Base-by-base conservation (phyloP, 2,797 vertebrate species). In the Lithobates pipiens region DNA sequence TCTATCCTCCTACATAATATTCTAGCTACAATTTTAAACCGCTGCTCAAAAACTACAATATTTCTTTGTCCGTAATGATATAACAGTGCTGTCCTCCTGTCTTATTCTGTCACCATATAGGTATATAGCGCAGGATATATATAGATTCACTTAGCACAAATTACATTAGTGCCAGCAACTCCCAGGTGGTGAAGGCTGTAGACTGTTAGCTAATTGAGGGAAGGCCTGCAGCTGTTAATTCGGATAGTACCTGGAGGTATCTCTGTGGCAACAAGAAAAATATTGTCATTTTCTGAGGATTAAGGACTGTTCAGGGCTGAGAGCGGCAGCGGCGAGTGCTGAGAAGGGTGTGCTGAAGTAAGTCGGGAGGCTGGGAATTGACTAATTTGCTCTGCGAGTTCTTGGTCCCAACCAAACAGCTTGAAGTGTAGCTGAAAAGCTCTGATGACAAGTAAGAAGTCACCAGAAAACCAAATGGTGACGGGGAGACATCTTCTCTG, bases 131-230 rank as follows among this genome's bases (percentile, higher is more conserved):
- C 57, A n/a, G 16, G 32, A 82, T 82, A 86, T 83, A 86, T 81
- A 86, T 82, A 82, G 61, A 86, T 72, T 86, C 78, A 44, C 84
- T 86, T 86, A 77, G 73, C 75, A 72, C 73, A 82, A 82, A 82
- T 82, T 44, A 50, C 79, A 86, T 86, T 86, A 82, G 50, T 50
- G 76, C 65, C 71, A 73, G 79, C 81, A 86, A 77, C 77, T 77
- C 85, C 85, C 85, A 77, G 85, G 85, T 86, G 85, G 65, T 86
- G 79, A 86, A 86, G 82, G 85, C 74, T 77, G 73, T 65, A 82
- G 85, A 69, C 61, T 44, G 74, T 78, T 71, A 76, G 85, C 81
- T 86, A 86, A 29, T 77, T 78, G 61, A 36, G 85, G 81, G 87
- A 79, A 69, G 44, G 67, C 69, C 7, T 50, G 9, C 84, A 82